Percentiles rank a stretch among this genome's conserved stretches.
phyloP scores from a whole-genome alignment of 2,113 vertebrate species.

The Tragelaphus buxtoni region DNA sequence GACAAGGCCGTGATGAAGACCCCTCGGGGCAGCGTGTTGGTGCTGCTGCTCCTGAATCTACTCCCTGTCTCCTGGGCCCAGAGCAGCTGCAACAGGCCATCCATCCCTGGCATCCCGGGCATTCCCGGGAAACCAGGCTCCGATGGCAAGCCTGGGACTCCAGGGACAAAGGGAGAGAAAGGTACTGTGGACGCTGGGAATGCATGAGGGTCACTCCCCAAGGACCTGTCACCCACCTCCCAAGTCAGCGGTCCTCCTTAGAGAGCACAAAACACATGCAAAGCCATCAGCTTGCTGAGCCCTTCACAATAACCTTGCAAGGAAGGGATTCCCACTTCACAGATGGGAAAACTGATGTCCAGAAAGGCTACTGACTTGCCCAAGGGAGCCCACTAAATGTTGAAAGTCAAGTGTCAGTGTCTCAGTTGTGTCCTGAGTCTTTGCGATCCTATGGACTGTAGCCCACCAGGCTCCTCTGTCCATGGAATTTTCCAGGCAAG shows the following conservation, averaged over 20 bases:
- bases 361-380: background rate
- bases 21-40: accelerated
- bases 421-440: background rate
- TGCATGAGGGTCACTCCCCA: too few relatives aligned
- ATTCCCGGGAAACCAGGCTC: constrained; percentile 82
- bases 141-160: constrained; percentile 81
- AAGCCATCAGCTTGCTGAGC: background rate
- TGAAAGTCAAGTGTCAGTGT: background rate
- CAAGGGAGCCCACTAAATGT: background rate
- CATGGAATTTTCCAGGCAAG: background rate
- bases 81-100: constrained; percentile 60
- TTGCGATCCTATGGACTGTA: background rate
- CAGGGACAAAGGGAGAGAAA: constrained; percentile 81
- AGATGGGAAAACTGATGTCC: background rate
- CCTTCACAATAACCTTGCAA: background rate
- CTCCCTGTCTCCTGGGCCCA: constrained; percentile 52
- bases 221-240: background rate
- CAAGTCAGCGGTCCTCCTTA: background rate
- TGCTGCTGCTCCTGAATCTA: constrained; percentile 58
- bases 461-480: background rate
- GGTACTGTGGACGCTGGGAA: constrained; percentile 73
- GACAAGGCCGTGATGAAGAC: background rate
- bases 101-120: constrained; percentile 83
- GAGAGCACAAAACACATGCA: background rate
- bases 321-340: background rate